Evolutionary conservation across 2,888 invertebrate genomes (phyloP).

Genomic region (Diadegma fenestrale): DNA sequence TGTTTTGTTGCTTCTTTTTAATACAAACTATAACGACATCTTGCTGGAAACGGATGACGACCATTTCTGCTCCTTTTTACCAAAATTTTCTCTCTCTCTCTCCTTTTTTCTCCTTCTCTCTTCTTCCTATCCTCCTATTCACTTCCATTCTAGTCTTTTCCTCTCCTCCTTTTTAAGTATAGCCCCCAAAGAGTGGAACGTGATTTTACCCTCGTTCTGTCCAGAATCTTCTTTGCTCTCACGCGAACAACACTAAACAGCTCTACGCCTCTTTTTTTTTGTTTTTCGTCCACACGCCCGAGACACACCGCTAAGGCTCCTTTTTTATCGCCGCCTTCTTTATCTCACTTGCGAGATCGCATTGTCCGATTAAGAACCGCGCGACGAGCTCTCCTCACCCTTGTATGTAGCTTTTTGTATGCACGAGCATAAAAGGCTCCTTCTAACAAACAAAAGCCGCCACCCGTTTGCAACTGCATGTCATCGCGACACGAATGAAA

Average conservation of each 20-base stretch:
- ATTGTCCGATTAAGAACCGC: slow-evolving; percentile 75
- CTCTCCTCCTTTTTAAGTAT: background rate
- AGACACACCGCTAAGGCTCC: slow-evolving; percentile 44
- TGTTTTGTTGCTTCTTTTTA: slow-evolving; percentile 44
- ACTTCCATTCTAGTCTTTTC: slow-evolving; percentile 1
- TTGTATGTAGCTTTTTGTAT: background rate
- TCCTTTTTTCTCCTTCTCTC: slow-evolving; percentile 55
- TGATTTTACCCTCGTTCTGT: slow-evolving; percentile 62
- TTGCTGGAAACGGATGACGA: slow-evolving; percentile 72
- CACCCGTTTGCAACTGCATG: slow-evolving; percentile 28
- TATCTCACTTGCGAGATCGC: slow-evolving; percentile 77
- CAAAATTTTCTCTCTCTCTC: background rate
- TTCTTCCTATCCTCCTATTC: slow-evolving; percentile 9
- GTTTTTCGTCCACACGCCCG: slow-evolving; percentile 54
- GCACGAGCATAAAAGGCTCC: background rate
- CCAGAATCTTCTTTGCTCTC: slow-evolving; percentile 36
- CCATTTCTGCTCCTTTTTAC: slow-evolving; percentile 73
- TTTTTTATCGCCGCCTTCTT: slow-evolving; percentile 62
- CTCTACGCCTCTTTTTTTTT: slow-evolving; percentile 56
- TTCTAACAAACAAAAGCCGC: slow-evolving; percentile 64
- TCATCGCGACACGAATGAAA: slow-evolving; percentile 67
- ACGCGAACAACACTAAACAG: slow-evolving; percentile 35
- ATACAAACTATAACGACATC: slow-evolving; percentile 60
- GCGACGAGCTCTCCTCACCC: slow-evolving; percentile 69
- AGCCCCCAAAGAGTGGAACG: slow-evolving; percentile 44